Evolutionary conservation across 2,797 vertebrate genomes (phyloP).

Genomic region (Syncerus caffer): DNA sequence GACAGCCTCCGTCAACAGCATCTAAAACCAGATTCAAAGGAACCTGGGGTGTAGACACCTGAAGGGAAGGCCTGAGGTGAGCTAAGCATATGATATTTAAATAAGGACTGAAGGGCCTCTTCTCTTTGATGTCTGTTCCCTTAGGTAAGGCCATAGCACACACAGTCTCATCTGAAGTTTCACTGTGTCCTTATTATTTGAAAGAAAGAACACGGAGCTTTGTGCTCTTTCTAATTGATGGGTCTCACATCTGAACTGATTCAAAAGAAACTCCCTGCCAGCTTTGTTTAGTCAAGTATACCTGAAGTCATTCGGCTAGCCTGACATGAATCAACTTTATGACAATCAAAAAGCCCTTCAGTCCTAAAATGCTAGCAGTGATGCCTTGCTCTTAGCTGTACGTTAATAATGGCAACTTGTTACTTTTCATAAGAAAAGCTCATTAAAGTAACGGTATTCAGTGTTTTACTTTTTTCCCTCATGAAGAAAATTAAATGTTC

Average conservation of each 20-base stretch:
- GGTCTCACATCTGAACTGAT: background rate
- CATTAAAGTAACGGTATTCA: background rate
- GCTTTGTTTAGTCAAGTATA: background rate
- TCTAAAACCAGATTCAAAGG: background rate
- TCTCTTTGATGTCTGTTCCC: slow-evolving; percentile 6
- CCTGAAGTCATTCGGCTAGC: background rate
- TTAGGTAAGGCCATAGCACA: background rate
- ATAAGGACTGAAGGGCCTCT: background rate
- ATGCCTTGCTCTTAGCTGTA: background rate
- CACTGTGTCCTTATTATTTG: background rate
- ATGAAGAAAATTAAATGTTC: slow-evolving; percentile 6
- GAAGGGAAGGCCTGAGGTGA: slow-evolving; percentile 52
- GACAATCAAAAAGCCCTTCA: background rate
- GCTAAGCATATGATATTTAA: background rate
- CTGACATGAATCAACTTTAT: slow-evolving; percentile 1
- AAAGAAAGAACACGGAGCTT: background rate
- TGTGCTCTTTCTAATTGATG: background rate
- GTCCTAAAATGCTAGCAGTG: background rate
- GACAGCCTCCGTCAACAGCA: slow-evolving; percentile 43
- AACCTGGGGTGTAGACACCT: background rate
- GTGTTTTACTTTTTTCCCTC: background rate
- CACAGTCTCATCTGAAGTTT: background rate
- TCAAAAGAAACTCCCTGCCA: background rate
- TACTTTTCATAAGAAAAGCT: background rate
- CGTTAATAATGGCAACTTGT: background rate